These are phyloP conservation scores for Lamproptera curius DNA, from an alignment of 2,888 invertebrate genomes.

Conservation along the genomic window DNA sequence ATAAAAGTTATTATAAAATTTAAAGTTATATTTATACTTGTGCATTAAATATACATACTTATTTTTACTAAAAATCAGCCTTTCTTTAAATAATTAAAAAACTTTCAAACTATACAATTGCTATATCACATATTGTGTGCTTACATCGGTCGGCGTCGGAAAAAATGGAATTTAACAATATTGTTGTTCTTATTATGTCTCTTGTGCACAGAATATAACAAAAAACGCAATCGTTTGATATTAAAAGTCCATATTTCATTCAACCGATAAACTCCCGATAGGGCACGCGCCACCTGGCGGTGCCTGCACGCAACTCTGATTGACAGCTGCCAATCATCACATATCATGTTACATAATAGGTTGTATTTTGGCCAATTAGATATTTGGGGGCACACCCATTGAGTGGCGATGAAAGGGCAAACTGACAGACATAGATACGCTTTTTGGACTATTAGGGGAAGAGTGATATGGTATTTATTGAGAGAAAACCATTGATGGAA, in stretches of 20 bases:
- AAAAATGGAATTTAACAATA: no score
- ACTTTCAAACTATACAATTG: no score
- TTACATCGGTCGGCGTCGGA: no score
- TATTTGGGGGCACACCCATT: constrained; percentile 43
- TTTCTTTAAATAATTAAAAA: no score
- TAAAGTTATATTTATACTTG: no score
- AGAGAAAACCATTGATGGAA: background rate
- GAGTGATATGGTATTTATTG: background rate
- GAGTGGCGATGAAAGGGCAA: constrained; percentile 40
- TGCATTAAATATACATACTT: no score
- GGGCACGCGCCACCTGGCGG: constrained; percentile 60
- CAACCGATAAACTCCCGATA: constrained; percentile 21
- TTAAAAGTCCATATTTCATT: constrained; percentile 17
- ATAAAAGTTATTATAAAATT: no score
- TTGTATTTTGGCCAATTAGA: constrained; percentile 63
- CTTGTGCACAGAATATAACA: no score
- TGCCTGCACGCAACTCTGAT: constrained; percentile 53
- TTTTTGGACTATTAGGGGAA: constrained; percentile 2
- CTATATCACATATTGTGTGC: no score
- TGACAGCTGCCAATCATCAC: constrained; percentile 72
- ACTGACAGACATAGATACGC: constrained; percentile 33
- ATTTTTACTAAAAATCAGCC: no score
- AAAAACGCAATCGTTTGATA: no score
- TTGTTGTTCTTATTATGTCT: no score
- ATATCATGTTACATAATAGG: constrained; percentile 59